Base-by-base conservation (phyloP, 2,888 invertebrate species). In the Suillia variegata region DNA sequence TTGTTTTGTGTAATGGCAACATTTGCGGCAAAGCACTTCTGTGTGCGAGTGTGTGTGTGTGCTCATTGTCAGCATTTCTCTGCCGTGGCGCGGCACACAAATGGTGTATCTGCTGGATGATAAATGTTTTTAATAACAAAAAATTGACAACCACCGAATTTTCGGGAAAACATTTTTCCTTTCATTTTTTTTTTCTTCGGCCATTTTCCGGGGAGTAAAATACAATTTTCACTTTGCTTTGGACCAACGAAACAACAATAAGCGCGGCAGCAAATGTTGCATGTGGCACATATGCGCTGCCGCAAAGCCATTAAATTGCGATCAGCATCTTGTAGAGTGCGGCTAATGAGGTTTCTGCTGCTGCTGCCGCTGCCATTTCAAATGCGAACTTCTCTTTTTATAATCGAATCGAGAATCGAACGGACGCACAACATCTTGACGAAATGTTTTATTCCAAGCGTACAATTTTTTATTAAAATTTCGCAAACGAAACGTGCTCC, bases 41-140 rank as follows among this genome's bases (percentile, higher is more conserved):
- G 45, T 45, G 47, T 18, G 47, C 21, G 3, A n/a, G 10, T 12
- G n/a, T 6, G n/a, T n/a, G n/a, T n/a, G 18, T 47, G 47, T 18
- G 15, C 38, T 38, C 38, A 38, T 38, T 38, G 38, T 38, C 38
- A 38, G 38, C 38, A 13, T 47, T 18, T 47, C 5, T 42, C n/a
- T 42, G 47, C 24, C 22, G 26, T 49, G 22, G 54, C 22, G 15
- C 12, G n/a, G n/a, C n/a, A 12, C 20, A 21, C 61, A 63, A 69
- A 74, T 69, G 67, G 74, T 67, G 64, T 62, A 57, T 54, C 61
- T 56, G 59, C 51, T 61, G 54, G 68, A 70, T 72, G 73, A 72
- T 72, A 74, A 74, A 72, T 72, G 72, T 62, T 73, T 72, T 67
- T 70, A 72, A 72, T 73, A 75, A 74, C 64, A 70, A 65, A 64